Evolutionary conservation across 2,888 invertebrate species (phyloP).

Genomic region (Halictus ligatus): DNA sequence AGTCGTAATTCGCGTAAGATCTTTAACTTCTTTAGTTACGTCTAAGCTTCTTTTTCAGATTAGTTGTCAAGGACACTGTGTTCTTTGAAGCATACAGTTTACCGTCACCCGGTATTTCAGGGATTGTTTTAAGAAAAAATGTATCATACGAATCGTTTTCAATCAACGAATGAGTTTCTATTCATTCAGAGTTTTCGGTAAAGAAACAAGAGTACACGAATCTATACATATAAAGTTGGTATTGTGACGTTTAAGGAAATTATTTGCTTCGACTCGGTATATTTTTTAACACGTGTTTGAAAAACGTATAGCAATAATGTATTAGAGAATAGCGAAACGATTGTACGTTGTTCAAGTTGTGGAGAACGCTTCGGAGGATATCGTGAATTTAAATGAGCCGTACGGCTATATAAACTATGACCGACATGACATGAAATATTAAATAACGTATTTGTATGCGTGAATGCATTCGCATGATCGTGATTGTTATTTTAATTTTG

Average conservation of each 20-base stretch:
- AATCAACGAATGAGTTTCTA: too few relatives aligned
- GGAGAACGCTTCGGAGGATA: neutral
- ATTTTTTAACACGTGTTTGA: neutral
- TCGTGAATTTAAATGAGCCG: constrained; percentile 39
- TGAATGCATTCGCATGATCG: constrained; percentile 15
- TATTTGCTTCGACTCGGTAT: neutral
- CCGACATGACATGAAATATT: constrained; percentile 42
- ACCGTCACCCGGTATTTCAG: neutral
- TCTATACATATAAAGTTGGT: too few relatives aligned
- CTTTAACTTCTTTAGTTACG: neutral
- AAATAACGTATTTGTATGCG: constrained; percentile 47
- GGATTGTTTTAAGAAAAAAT: neutral
- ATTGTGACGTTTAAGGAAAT: neutral
- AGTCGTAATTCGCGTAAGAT: neutral
- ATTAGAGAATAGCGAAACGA: neutral
- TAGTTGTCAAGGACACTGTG: neutral
- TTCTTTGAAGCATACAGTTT: neutral
- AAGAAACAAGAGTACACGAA: too few relatives aligned
- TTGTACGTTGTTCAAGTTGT: constrained; percentile 9
- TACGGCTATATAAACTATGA: constrained; percentile 21
- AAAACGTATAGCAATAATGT: too few relatives aligned
- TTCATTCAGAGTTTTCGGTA: too few relatives aligned
- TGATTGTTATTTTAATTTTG: constrained; percentile 40
- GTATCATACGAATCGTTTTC: too few relatives aligned
- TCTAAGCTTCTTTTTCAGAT: constrained; percentile 17